Percentiles rank a stretch among this genome's conserved stretches.
Conservation (phyloP, 2,113 vertebrate species). For the Scophthalmus maximus region DNA sequence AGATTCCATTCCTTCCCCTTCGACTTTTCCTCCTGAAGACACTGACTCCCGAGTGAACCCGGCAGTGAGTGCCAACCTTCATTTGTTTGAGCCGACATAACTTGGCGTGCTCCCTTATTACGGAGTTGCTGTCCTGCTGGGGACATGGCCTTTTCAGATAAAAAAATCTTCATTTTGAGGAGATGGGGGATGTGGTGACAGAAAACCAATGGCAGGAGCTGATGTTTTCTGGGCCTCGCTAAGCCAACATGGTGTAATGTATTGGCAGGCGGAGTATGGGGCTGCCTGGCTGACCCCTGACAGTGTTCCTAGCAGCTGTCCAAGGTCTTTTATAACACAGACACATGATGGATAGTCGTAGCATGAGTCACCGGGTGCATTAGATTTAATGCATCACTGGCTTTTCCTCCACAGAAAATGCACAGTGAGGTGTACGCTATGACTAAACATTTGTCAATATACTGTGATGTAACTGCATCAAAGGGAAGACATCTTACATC, state of each 20-base stretch:
- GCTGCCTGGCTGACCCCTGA: conserved; percentile 51
- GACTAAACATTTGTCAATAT: neutral
- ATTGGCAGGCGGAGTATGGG: conserved; percentile 48
- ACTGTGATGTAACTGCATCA: neutral
- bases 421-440: neutral
- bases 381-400: conserved; percentile 11
- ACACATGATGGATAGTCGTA: conserved; percentile 32
- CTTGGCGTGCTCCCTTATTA: conserved; percentile 48
- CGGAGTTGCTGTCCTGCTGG: conserved; percentile 32
- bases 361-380: conserved; percentile 25
- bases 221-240: conserved; percentile 20
- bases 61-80: conserved; percentile 35
- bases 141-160: conserved; percentile 30
- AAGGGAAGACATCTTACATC: neutral
- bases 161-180: conserved; percentile 36
- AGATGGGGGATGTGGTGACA: conserved; percentile 7
- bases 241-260: conserved; percentile 67
- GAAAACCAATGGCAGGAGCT: conserved; percentile 27
- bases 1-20: neutral
- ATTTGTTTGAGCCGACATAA: conserved; percentile 40
- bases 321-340: conserved; percentile 42
- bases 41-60: conserved; percentile 49
- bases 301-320: conserved; percentile 42
- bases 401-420: neutral
- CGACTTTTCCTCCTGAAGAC: neutral